Evolutionary conservation across 1,140 invertebrate species (phyloP).

Genomic region (Phocides pigmalion): DNA sequence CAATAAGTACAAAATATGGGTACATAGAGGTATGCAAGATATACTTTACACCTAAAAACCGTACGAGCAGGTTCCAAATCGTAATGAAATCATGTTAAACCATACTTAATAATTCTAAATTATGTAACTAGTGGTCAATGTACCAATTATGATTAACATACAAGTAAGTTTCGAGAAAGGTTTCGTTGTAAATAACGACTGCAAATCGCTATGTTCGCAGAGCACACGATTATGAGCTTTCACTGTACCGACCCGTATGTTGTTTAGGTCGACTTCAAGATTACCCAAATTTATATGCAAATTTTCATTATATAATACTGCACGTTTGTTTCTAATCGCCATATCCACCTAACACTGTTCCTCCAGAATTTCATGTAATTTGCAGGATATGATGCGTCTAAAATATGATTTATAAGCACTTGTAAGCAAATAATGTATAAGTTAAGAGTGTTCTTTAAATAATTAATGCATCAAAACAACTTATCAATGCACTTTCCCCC

Average conservation of each 20-base stretch:
- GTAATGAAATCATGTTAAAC: not conserved
- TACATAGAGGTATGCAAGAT: too few species aligned
- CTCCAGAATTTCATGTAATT: too few species aligned
- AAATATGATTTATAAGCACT: not conserved
- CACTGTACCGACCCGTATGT: slow-evolving; percentile 15
- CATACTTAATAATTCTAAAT: not conserved
- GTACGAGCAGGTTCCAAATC: not conserved
- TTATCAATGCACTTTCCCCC: slow-evolving; percentile 64
- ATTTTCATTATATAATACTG: not conserved
- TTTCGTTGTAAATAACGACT: slow-evolving; percentile 5
- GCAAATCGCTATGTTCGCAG: slow-evolving; percentile 17
- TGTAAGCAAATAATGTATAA: slow-evolving; percentile 10
- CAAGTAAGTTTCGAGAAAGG: not conserved
- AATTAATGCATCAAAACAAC: slow-evolving; percentile 27
- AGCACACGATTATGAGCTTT: slow-evolving; percentile 30
- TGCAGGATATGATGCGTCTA: not conserved
- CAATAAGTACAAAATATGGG: too few species aligned
- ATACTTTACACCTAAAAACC: too few species aligned
- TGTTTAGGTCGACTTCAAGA: not conserved
- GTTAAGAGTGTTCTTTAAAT: slow-evolving; percentile 18
- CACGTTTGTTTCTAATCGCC: not conserved
- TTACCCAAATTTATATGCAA: not conserved
- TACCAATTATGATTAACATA: slow-evolving; percentile 17
- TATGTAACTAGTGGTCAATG: slow-evolving; percentile 1
- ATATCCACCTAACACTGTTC: too few species aligned